Conservation (phyloP, 2,113 vertebrate species). For the Ictalurus punctatus region DNA sequence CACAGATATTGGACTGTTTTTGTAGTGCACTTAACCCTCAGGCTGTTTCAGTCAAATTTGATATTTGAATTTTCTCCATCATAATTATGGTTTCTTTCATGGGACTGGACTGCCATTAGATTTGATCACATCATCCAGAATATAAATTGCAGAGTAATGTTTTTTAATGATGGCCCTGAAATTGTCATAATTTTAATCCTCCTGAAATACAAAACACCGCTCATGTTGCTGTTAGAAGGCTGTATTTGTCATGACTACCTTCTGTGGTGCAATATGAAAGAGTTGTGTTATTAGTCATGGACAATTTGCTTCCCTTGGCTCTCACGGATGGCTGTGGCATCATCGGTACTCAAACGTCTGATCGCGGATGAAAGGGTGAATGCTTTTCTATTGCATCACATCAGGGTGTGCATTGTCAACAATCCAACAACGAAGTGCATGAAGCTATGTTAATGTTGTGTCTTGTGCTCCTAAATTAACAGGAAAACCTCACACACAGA, state of each 20-base stretch:
- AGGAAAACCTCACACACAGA: neutral
- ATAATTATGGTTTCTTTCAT: neutral
- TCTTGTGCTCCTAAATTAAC: neutral
- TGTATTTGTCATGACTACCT: neutral
- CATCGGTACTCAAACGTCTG: neutral
- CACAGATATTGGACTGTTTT: neutral
- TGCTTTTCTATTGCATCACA: neutral
- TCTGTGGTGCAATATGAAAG: neutral
- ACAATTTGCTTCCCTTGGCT: neutral
- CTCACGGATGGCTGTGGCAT: neutral
- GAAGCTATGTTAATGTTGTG: conserved; percentile 11
- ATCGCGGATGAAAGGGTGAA: neutral
- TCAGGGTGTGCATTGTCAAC: neutral
- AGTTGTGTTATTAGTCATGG: neutral
- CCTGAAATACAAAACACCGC: neutral
- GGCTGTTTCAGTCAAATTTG: neutral
- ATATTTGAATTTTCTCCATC: neutral
- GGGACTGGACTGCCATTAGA: neutral
- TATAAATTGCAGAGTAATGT: neutral
- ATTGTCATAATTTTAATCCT: neutral
- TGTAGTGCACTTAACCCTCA: neutral
- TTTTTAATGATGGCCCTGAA: neutral
- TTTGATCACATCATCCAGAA: neutral
- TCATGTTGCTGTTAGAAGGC: neutral
- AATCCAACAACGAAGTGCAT: neutral